Percentiles rank a stretch among this genome's conserved stretches.
These are phyloP conservation scores for Pterocles orientalis DNA, from an alignment of 2,113 vertebrate genomes.

Conservation along the genomic window DNA sequence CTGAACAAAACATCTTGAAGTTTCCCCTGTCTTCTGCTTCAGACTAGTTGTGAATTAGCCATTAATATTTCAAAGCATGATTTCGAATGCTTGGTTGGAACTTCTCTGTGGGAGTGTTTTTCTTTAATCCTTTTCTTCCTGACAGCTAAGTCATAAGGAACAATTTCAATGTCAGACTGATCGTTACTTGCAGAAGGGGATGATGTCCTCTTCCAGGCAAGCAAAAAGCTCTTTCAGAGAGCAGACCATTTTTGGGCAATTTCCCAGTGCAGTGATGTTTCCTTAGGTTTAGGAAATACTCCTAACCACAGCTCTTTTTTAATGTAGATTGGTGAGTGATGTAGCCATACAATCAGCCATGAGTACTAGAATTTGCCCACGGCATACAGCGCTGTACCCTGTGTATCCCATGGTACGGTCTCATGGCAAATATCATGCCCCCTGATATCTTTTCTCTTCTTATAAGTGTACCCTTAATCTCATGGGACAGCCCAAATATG, in stretches of 20 bases:
- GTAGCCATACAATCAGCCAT: neutral
- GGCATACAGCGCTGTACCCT: neutral
- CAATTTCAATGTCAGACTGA: neutral
- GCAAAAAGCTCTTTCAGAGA: neutral
- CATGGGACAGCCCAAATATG: neutral
- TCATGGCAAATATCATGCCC: neutral
- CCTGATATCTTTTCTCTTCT: neutral
- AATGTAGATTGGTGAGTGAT: neutral
- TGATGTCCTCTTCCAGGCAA: neutral
- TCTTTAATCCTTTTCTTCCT: neutral
- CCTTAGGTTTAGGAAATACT: neutral
- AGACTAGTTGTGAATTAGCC: neutral
- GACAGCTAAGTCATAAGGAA: neutral
- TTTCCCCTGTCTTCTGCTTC: neutral
- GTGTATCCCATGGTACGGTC: fast-evolving
- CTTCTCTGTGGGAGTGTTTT: constrained; percentile 5
- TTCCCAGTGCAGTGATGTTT: neutral
- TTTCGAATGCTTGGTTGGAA: neutral
- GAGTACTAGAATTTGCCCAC: neutral
- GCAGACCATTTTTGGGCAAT: neutral
- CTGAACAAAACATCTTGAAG: neutral
- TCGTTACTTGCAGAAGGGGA: neutral
- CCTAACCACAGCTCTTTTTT: neutral
- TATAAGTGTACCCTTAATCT: neutral
- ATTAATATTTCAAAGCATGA: neutral